A percentile compares a stretch with the other conserved stretches of the same genome.
Conservation (phyloP, 2,888 invertebrate genomes). For the Sabatieria punctata region DNA sequence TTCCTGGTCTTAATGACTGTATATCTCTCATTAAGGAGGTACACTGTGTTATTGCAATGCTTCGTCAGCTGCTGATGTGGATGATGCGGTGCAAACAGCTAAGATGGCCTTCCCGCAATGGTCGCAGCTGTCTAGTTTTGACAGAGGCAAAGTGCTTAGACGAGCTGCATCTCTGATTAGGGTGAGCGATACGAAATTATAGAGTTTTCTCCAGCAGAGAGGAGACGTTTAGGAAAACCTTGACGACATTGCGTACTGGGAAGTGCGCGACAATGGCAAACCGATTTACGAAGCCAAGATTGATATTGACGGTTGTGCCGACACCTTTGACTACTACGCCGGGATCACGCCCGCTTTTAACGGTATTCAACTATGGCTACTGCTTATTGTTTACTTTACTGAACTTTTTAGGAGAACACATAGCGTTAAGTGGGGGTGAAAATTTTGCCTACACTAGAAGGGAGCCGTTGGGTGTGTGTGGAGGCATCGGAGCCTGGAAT, state of each 20-base stretch:
- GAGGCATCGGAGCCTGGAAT: slow-evolving; percentile 44
- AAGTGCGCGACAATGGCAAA: slow-evolving; percentile 41
- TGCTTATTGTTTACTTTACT: no score
- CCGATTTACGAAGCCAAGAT: slow-evolving; percentile 42
- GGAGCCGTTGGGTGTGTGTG: slow-evolving; percentile 42
- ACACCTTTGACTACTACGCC: slow-evolving; percentile 41
- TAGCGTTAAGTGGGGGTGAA: slow-evolving; percentile 32
- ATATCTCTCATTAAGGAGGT: no score
- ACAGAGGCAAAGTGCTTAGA: slow-evolving; percentile 36
- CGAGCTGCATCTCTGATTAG: no score
- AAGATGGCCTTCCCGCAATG: slow-evolving; percentile 33
- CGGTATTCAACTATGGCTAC: no score
- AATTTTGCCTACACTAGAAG: slow-evolving; percentile 40
- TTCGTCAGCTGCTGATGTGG: slow-evolving; percentile 29
- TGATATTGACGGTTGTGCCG: slow-evolving; percentile 41
- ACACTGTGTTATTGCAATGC: no score
- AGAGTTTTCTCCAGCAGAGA: slow-evolving; percentile 4
- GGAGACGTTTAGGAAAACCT: slow-evolving; percentile 32
- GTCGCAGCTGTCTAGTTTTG: slow-evolving; percentile 33
- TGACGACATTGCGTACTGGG: slow-evolving; percentile 33
- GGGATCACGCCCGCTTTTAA: slow-evolving; percentile 33
- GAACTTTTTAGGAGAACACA: slow-evolving; percentile 35
- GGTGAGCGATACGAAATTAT: slow-evolving; percentile 32
- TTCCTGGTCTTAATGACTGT: neutral
- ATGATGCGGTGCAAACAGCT: slow-evolving; percentile 33